Percentiles rank a stretch among this genome's conserved stretches.
phyloP scores from a whole-genome alignment of 2,797 vertebrate species.

The Mallotus villosus region DNA sequence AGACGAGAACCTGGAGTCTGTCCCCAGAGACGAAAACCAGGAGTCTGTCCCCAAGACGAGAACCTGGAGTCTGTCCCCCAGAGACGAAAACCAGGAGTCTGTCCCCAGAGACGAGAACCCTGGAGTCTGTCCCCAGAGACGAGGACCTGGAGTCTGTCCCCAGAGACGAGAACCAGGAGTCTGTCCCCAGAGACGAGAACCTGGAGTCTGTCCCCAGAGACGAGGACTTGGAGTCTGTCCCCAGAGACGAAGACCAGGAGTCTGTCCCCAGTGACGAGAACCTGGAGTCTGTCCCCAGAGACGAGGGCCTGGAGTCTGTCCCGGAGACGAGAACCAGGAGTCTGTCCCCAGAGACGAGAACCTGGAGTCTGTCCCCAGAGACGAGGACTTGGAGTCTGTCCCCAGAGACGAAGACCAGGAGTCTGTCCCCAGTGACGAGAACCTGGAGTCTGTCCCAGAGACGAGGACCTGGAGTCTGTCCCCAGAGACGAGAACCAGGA shows the following conservation, averaged over 20 bases:
- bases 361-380: too few relatives aligned
- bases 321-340: constrained; percentile 21
- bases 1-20: constrained; percentile 16
- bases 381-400: constrained; percentile 31
- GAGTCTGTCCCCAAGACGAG: too few relatives aligned
- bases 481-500: constrained; percentile 22
- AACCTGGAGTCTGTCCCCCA: constrained; percentile 32
- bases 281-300: constrained; percentile 32
- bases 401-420: constrained; percentile 22
- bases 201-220: too few relatives aligned
- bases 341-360: constrained; percentile 21
- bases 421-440: constrained; percentile 23
- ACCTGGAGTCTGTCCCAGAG: too few relatives aligned
- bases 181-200: constrained; percentile 24
- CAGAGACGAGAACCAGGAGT: constrained; percentile 21
- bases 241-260: constrained; percentile 23
- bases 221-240: constrained; percentile 30
- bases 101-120: constrained; percentile 26
- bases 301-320: too few relatives aligned
- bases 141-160: constrained; percentile 26
- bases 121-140: constrained; percentile 28
- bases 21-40: constrained; percentile 27
- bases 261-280: constrained; percentile 21
- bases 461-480: constrained; percentile 31
- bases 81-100: constrained; percentile 17